Percentiles rank a stretch among this genome's conserved stretches.
These are phyloP conservation scores for Ambastaia sidthimunki DNA, from an alignment of 2,797 vertebrate genomes.

Conservation along the genomic window DNA sequence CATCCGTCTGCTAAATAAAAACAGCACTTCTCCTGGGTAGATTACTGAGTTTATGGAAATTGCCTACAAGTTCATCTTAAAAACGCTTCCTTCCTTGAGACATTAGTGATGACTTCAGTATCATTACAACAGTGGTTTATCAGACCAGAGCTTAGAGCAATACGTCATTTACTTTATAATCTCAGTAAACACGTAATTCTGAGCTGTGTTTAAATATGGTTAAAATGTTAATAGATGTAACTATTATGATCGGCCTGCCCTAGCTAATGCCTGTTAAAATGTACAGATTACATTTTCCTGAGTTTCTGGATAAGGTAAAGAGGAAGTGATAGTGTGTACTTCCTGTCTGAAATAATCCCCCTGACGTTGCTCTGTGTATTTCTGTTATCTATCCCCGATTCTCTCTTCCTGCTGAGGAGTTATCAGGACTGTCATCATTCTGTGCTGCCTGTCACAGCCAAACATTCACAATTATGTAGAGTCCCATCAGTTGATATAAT, in stretches of 20 bases:
- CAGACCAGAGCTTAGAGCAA: background rate
- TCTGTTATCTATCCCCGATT: slow-evolving; percentile 58
- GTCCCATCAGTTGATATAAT: no score
- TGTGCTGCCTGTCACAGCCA: slow-evolving; percentile 34
- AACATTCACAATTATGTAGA: slow-evolving; percentile 33
- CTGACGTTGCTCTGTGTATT: slow-evolving; percentile 59
- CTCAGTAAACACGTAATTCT: background rate
- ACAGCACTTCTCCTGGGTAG: background rate
- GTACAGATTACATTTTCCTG: slow-evolving; percentile 34
- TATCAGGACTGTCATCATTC: slow-evolving; percentile 13
- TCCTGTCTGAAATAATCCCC: slow-evolving; percentile 46
- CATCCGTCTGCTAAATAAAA: background rate
- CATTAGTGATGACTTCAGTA: background rate
- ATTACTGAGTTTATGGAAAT: background rate
- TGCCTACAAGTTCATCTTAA: background rate
- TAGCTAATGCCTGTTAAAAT: slow-evolving; percentile 39
- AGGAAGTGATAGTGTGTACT: slow-evolving; percentile 51
- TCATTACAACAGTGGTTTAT: background rate
- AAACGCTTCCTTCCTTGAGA: background rate
- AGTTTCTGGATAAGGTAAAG: slow-evolving; percentile 19
- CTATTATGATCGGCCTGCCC: background rate
- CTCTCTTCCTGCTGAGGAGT: slow-evolving; percentile 5
- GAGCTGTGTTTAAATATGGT: background rate
- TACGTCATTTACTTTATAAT: background rate
- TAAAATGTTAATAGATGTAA: background rate